Conservation (phyloP, 2,113 vertebrate species). For the Calidris pygmaea region DNA sequence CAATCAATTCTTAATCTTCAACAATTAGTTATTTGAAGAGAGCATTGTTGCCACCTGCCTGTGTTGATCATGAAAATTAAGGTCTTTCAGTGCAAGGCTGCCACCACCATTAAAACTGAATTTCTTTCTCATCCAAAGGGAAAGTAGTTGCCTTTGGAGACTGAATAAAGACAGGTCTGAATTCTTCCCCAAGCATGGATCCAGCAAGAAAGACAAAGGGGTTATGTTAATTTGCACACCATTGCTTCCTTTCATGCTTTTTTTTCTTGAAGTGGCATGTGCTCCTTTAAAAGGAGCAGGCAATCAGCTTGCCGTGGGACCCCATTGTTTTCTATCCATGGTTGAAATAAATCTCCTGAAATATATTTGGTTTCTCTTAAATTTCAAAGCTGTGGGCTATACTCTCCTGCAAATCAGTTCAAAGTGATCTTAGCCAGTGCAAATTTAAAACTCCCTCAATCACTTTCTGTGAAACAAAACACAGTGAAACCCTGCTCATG, state of each 20-base stretch:
- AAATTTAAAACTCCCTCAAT: neutral
- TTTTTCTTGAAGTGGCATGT: neutral
- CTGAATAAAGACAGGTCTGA: slow-evolving; percentile 25
- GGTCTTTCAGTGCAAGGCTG: slow-evolving; percentile 24
- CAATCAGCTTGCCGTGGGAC: neutral
- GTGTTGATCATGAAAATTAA: slow-evolving; percentile 44
- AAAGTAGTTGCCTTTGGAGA: neutral
- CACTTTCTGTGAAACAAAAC: neutral
- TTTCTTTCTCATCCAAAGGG: neutral
- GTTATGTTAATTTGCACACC: slow-evolving; percentile 47
- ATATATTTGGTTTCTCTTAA: slow-evolving; percentile 7
- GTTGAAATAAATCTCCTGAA: neutral
- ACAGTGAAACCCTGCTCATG: neutral
- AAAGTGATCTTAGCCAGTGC: neutral
- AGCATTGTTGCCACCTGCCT: slow-evolving; percentile 51
- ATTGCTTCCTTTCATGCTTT: slow-evolving; percentile 14
- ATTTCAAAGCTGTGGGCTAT: slow-evolving; percentile 14
- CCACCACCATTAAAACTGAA: neutral
- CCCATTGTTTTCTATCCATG: neutral
- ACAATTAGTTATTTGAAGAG: slow-evolving; percentile 51
- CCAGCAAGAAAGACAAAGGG: neutral
- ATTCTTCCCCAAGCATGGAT: slow-evolving; percentile 21
- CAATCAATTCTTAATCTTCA: slow-evolving; percentile 58
- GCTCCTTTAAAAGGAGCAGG: slow-evolving; percentile 2
- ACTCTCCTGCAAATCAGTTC: neutral